Evolutionary conservation across 2,888 invertebrate genomes (phyloP), one percentile per base, ranked within the genome.

Genomic region (Vannuccia rotundouncinata): DNA sequence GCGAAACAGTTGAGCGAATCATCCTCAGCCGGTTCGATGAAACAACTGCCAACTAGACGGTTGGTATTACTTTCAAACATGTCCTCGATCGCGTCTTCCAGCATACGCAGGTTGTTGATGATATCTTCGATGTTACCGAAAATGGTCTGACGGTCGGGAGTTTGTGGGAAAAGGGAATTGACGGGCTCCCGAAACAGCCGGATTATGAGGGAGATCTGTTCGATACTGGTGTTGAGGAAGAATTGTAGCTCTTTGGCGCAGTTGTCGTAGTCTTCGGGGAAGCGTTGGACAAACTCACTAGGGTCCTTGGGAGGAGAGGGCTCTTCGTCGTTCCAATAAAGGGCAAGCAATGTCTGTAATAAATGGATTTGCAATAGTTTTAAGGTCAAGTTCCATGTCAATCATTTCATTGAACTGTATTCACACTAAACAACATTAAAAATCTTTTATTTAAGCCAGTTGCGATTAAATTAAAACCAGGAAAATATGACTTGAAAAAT

Each of bases 131-230:
- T 30, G 22, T 30, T 75, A 10, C 30, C 29, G 31, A 75, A 75
- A n/a, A 75, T 75, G 27, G 29, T 29, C 30, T 75, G 29, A 13
- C 29, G 75, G 30, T 75, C 75, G 75, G 75, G 30, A 5, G 75
- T 75, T 2, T 75, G 2, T 2, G 75, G 75, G 29, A 31, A 75
- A 10, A 75, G 75, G 75, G 30, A 1, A 17, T 75, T 30, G 29
- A 75, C 31, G 1, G 75, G 75, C 17, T 75, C 75, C 2, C 75
- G 75, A 29, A 75, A 75, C 2, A 75, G 31, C 2, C 75, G 75
- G 5, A 75, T 75, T 27, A 75, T 75, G 31, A 75, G 29, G 31
- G 29, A 31, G 75, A 75, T 29, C 22, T 29, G 75, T n/a, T 30
- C 30, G 31, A 75, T 28, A 22, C 29, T 27, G 13, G 2, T n/a